phyloP scores from a whole-genome alignment of 2,888 invertebrate genomes.

The Saturnia pavonia region DNA sequence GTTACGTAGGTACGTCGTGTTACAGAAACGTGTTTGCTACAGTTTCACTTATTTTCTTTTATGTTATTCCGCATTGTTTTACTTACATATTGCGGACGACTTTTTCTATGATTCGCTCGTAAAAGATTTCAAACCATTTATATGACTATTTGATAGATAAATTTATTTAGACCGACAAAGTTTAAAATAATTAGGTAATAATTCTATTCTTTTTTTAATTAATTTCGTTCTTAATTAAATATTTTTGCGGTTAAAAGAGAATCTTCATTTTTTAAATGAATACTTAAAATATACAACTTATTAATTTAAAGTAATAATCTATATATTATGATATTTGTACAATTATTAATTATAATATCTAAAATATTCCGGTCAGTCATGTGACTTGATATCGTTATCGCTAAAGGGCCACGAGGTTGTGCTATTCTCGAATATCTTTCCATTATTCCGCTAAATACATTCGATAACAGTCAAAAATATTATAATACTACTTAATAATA shows the following conservation, averaged over 20 bases:
- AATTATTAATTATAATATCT: background rate
- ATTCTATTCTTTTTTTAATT: too few species aligned
- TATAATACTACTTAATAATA: background rate
- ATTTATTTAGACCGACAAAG: background rate
- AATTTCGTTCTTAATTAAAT: too few species aligned
- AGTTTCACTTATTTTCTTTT: background rate
- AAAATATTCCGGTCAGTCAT: background rate
- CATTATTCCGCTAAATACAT: background rate
- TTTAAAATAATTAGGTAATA: too few species aligned
- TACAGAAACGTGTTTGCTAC: background rate
- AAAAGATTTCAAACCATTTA: too few species aligned
- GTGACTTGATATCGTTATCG: slow-evolving; percentile 5
- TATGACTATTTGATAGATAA: too few species aligned
- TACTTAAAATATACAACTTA: too few species aligned
- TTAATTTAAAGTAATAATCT: too few species aligned
- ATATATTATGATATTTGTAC: too few species aligned
- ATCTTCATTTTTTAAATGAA: too few species aligned
- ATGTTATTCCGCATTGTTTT: background rate
- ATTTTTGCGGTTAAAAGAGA: too few species aligned
- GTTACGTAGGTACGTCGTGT: background rate
- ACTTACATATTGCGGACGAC: background rate
- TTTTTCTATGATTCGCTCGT: background rate
- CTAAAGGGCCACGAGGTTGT: background rate
- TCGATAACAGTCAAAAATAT: background rate
- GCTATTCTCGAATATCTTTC: background rate